Evolutionary conservation across 1,140 invertebrate genomes (phyloP).

Genomic region (Eupristina koningsbergeri): DNA sequence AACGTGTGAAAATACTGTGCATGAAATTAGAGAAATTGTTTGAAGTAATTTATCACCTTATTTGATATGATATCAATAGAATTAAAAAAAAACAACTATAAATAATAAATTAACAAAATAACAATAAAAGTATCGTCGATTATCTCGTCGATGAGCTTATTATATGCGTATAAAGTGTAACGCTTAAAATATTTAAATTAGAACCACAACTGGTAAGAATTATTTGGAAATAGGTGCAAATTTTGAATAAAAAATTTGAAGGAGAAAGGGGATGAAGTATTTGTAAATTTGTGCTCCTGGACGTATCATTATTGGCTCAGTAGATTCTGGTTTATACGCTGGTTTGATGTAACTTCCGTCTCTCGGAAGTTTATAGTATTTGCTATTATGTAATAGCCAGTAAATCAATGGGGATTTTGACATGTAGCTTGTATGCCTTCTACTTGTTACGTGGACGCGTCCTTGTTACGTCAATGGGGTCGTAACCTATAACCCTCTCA

Average conservation of each 20-base stretch:
- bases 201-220: neutral
- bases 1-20: no score
- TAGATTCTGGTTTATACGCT: neutral
- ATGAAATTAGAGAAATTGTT: no score
- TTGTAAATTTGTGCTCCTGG: neutral
- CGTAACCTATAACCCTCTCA: conserved; percentile 30
- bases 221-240: neutral
- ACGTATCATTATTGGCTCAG: neutral
- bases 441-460: conserved; percentile 26
- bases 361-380: conserved; percentile 40
- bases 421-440: neutral
- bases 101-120: no score
- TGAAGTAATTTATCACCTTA: no score
- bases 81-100: no score
- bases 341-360: conserved; percentile 43
- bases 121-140: no score
- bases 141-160: no score
- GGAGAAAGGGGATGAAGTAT: neutral
- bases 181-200: no score
- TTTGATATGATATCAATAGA: no score
- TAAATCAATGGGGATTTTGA: conserved; percentile 39
- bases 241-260: neutral
- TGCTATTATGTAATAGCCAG: conserved; percentile 24
- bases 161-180: no score
- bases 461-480: conserved; percentile 46